These are phyloP conservation scores for Tauraco erythrolophus DNA, from an alignment of 2,113 vertebrate genomes.

Conservation along the genomic window DNA sequence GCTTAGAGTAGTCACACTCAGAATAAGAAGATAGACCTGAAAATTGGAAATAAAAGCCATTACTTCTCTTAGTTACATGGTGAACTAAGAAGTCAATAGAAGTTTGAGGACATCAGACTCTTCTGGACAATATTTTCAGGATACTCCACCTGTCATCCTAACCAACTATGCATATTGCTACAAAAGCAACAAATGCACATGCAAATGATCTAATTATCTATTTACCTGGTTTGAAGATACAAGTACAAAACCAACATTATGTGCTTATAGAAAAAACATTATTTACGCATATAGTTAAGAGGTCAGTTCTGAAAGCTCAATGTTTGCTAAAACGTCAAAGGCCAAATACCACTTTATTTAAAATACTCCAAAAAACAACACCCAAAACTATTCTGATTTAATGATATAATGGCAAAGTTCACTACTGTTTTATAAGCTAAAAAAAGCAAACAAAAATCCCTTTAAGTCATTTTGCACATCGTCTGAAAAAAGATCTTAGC, in stretches of 20 bases:
- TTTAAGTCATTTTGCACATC: not conserved
- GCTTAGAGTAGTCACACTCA: constrained; percentile 96
- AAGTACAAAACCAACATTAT: not conserved
- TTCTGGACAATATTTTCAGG: not conserved
- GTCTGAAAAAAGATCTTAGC: not conserved
- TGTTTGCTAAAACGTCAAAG: not conserved
- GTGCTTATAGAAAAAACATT: not conserved
- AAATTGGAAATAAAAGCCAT: constrained; percentile 30
- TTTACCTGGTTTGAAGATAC: not conserved
- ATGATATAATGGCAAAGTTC: not conserved
- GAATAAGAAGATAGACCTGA: constrained; percentile 94
- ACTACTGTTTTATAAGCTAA: not conserved
- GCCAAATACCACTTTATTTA: not conserved
- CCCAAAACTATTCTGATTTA: not conserved
- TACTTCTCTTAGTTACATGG: not conserved
- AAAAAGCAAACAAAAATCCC: not conserved
- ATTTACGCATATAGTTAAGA: not conserved
- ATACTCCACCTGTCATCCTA: not conserved
- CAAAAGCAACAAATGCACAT: not conserved
- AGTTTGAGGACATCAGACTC: not conserved
- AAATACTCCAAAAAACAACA: too few relatives aligned
- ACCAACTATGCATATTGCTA: not conserved
- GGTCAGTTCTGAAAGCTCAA: not conserved
- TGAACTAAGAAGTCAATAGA: not conserved
- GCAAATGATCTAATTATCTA: not conserved